Evolutionary conservation across 2,888 invertebrate species (phyloP), one percentile per base, ranked within the genome.

Genomic region (Caenorhabditis doughertyi): DNA sequence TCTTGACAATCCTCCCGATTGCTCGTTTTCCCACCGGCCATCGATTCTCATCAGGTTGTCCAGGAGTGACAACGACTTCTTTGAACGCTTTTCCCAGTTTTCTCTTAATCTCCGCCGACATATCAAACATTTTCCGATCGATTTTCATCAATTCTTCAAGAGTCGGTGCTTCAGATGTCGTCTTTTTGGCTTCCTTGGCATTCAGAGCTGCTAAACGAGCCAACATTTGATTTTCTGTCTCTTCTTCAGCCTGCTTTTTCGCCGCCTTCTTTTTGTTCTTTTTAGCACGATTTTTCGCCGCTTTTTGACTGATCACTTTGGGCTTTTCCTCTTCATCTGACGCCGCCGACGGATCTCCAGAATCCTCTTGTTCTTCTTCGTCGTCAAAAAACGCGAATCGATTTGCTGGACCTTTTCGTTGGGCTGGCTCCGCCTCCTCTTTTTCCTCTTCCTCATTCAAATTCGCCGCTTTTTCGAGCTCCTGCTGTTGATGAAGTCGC

Each of bases 41-140:
- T n/a, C 47, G 67, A 7, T 65, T 18, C 5, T 70, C 71, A 3
- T 71, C 47, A 3, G n/a, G 11, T 29, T 42, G 55, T 51, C 35
- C 70, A 73, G 64, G 18, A 11, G 39, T 58, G 3, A 18, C 18
- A 4, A 35, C n/a, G n/a, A n/a, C 68, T 27, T 76, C 74, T 62
- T 82, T 84, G 60, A 89, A 88, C 0, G 87, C 79, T 65, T 86
- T 86, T 9, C 89, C 89, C 21, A 90, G 73, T 49, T 83, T 53
- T 39, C 83, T 70, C 51, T 85, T 88, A 65, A 89, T 60, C 60
- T 90, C 90, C 3, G 67, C 86, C 3, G 83, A 76, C n/a, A 88
- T 83, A 47, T 90, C 87, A 49, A 90, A 86, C 35, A 80, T 35
- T 65, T 86, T 84, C 25, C 85, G 79, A 39, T 90, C 89, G 21